Conservation (phyloP, 1,140 invertebrate species). For the Zaprionus davidi region DNA sequence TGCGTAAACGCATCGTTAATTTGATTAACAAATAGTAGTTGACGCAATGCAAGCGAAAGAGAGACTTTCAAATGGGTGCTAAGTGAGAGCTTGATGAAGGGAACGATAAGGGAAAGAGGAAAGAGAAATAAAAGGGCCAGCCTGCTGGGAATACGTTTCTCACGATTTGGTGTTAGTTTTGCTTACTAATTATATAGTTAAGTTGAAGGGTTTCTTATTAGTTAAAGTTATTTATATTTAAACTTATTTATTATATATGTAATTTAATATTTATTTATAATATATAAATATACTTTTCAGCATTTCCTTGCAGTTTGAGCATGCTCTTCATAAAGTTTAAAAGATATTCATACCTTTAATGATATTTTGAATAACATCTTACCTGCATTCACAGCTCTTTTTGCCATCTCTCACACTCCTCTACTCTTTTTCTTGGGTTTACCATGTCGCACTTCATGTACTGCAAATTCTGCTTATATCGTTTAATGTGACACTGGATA, state of each 20-base stretch:
- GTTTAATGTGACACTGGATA: slow-evolving; percentile 51
- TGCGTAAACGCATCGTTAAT: slow-evolving; percentile 54
- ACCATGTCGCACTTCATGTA: neutral
- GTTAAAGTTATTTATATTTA: too few relatives aligned
- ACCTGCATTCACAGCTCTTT: neutral
- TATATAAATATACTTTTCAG: too few relatives aligned
- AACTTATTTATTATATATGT: too few relatives aligned
- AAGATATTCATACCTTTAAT: neutral
- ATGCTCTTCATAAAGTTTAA: neutral
- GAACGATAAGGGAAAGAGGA: neutral
- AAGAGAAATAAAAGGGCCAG: neutral
- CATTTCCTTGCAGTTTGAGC: neutral
- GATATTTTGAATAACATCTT: neutral
- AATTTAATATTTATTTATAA: too few relatives aligned
- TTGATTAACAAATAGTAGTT: slow-evolving; percentile 55
- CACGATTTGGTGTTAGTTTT: neutral
- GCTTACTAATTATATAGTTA: neutral
- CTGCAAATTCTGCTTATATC: slow-evolving; percentile 17
- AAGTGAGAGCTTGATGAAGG: slow-evolving; percentile 35
- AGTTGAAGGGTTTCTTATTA: neutral
- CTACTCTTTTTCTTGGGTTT: neutral
- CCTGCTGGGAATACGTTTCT: neutral
- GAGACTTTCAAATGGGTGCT: slow-evolving; percentile 36
- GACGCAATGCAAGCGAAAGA: slow-evolving; percentile 30
- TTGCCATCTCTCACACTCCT: neutral